A percentile compares a stretch with the other conserved stretches of the same genome.
phyloP scores from a whole-genome alignment of 2,888 invertebrate species.

The Lordiphosa fenestrarum region DNA sequence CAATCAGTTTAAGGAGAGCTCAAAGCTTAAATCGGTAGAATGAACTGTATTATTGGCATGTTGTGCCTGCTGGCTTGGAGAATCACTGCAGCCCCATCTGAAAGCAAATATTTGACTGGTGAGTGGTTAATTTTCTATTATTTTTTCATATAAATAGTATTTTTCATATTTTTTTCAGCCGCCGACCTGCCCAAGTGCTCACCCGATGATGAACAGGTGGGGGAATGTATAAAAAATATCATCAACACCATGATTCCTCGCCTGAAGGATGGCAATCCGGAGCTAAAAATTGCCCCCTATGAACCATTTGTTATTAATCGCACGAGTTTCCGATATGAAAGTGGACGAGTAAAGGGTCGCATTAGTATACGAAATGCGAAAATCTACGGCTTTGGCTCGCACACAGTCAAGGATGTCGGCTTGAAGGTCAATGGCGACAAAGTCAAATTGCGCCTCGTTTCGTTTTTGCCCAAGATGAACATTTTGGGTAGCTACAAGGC shows the following conservation, averaged over 20 bases:
- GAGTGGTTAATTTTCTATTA: slow-evolving; percentile 1
- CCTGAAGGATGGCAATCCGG: slow-evolving; percentile 71
- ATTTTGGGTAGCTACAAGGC: slow-evolving; percentile 84
- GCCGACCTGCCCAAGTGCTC: slow-evolving; percentile 82
- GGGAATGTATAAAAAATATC: slow-evolving; percentile 82
- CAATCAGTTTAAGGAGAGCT: slow-evolving; percentile 13
- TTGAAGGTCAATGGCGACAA: slow-evolving; percentile 80
- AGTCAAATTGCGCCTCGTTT: slow-evolving; percentile 78
- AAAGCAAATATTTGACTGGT: slow-evolving; percentile 31
- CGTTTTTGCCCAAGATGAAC: slow-evolving; percentile 82
- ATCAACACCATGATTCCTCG: slow-evolving; percentile 81
- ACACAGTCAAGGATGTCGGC: slow-evolving; percentile 82
- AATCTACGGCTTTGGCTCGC: slow-evolving; percentile 82
- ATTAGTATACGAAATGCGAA: slow-evolving; percentile 81
- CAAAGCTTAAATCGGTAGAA: slow-evolving; percentile 11
- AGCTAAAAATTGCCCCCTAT: slow-evolving; percentile 74
- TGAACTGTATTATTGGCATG: slow-evolving; percentile 34
- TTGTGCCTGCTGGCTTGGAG: slow-evolving; percentile 43
- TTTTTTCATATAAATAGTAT: not conserved
- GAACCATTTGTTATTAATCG: slow-evolving; percentile 76
- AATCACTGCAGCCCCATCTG: slow-evolving; percentile 23
- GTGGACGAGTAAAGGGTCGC: slow-evolving; percentile 63
- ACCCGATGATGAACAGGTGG: slow-evolving; percentile 82
- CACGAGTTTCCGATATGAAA: slow-evolving; percentile 68
- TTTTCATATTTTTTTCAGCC: not conserved